Evolutionary conservation across 2,888 invertebrate species (phyloP).

Genomic region (Latrodectus elegans): DNA sequence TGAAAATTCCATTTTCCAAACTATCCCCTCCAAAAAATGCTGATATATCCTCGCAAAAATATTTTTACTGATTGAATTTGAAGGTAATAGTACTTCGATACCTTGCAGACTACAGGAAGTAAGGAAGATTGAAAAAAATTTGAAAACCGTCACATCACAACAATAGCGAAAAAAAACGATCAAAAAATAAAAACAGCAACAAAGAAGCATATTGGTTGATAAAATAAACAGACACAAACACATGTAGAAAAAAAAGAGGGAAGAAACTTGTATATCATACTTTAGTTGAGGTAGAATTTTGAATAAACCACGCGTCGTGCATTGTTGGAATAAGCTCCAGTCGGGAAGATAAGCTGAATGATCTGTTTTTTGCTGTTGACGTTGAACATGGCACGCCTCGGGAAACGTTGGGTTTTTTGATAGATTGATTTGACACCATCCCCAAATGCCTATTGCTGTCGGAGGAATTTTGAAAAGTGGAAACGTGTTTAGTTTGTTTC

Average conservation of each 20-base stretch:
- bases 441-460: background rate
- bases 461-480: background rate
- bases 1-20: slow-evolving; percentile 12
- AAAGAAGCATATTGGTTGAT: background rate
- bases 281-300: slow-evolving; percentile 19
- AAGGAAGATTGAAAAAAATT: background rate
- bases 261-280: background rate
- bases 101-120: slow-evolving; percentile 19
- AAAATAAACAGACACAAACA: slow-evolving; percentile 5
- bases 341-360: slow-evolving; percentile 40
- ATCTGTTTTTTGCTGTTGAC: slow-evolving; percentile 2
- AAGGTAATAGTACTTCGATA: slow-evolving; percentile 32
- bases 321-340: slow-evolving; percentile 50
- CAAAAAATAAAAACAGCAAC: background rate
- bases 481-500: background rate
- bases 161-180: background rate
- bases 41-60: slow-evolving; percentile 47
- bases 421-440: slow-evolving; percentile 13
- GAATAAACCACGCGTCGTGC: slow-evolving; percentile 53
- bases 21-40: slow-evolving; percentile 26
- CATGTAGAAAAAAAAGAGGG: background rate
- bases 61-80: slow-evolving; percentile 59
- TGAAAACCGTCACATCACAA: slow-evolving; percentile 10
- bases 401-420: background rate
- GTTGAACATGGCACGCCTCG: slow-evolving; percentile 1